phyloP scores from a whole-genome alignment of 2,888 invertebrate genomes.

The Drosophila hamatofila region DNA sequence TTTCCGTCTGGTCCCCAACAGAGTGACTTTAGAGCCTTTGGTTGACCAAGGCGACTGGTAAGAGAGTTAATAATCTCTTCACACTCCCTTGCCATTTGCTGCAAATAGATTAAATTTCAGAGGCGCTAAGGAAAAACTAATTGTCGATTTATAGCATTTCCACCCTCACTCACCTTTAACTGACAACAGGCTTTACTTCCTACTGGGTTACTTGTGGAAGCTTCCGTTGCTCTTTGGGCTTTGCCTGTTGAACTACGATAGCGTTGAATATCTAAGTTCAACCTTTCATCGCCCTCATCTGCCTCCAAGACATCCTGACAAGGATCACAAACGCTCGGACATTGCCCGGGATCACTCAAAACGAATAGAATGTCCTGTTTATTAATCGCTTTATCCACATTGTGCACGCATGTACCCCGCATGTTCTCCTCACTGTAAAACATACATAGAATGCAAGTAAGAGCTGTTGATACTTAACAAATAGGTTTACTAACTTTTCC shows the following conservation, averaged over 20 bases:
- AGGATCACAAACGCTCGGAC: constrained; percentile 49
- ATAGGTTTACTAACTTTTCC: constrained; percentile 39
- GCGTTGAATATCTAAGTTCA: constrained; percentile 75
- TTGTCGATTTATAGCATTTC: neutral
- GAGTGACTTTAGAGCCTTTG: constrained; percentile 17
- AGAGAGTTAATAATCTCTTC: constrained; percentile 39
- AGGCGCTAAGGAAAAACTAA: neutral
- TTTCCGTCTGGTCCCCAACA: constrained; percentile 20
- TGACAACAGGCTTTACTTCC: constrained; percentile 64
- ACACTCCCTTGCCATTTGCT: constrained; percentile 63
- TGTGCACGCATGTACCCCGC: constrained; percentile 1
- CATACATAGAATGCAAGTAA: neutral
- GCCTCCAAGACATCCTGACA: constrained; percentile 39
- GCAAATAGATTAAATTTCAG: neutral
- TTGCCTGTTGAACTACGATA: constrained; percentile 65
- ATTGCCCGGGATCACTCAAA: constrained; percentile 62
- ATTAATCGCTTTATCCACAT: constrained; percentile 29
- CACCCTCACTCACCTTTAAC: constrained; percentile 49
- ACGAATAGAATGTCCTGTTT: constrained; percentile 77
- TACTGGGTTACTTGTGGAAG: constrained; percentile 33
- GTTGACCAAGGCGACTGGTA: constrained; percentile 1
- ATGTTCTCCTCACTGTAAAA: neutral
- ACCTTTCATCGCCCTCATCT: constrained; percentile 56
- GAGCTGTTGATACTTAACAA: neutral
- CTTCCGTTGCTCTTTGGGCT: constrained; percentile 45